phyloP scores from a whole-genome alignment of 2,888 invertebrate species.

The Microctonus hyperodae region DNA sequence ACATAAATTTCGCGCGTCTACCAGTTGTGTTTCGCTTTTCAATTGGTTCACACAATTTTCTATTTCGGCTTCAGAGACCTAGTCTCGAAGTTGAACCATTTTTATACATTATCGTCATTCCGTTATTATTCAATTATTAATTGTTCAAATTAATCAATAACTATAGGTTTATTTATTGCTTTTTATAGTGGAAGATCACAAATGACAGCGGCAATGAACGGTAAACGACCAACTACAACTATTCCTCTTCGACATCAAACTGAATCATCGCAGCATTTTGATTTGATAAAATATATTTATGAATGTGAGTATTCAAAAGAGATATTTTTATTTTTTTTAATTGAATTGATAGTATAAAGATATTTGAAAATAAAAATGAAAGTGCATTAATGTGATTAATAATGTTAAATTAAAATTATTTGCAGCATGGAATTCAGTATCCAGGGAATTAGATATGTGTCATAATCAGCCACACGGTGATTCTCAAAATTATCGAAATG shows the following conservation, averaged over 20 bases:
- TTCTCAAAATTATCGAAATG: conserved; percentile 59
- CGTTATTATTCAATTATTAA: background rate
- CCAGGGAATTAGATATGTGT: conserved; percentile 66
- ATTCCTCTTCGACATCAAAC: conserved; percentile 56
- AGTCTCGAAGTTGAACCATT: background rate
- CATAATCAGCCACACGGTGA: conserved; percentile 57
- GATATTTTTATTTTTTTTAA: too few relatives aligned
- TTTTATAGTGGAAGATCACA: conserved; percentile 54
- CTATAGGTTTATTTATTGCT: background rate
- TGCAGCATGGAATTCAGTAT: conserved; percentile 65
- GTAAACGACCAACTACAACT: conserved; percentile 54
- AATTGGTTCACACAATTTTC: conserved; percentile 15
- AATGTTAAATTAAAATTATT: conserved; percentile 5
- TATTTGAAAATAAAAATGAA: background rate
- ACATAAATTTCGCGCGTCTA: background rate
- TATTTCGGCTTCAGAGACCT: background rate
- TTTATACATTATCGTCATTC: background rate
- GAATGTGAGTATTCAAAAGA: conserved; percentile 68
- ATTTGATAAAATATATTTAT: conserved; percentile 80
- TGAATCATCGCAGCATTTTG: conserved; percentile 72
- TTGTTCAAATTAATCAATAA: background rate
- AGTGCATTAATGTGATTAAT: background rate
- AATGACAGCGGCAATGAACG: conserved; percentile 59
- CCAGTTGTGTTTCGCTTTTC: background rate
- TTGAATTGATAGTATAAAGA: too few relatives aligned